phyloP scores from a whole-genome alignment of 2,113 vertebrate genomes.

The Malurus cyaneus region DNA sequence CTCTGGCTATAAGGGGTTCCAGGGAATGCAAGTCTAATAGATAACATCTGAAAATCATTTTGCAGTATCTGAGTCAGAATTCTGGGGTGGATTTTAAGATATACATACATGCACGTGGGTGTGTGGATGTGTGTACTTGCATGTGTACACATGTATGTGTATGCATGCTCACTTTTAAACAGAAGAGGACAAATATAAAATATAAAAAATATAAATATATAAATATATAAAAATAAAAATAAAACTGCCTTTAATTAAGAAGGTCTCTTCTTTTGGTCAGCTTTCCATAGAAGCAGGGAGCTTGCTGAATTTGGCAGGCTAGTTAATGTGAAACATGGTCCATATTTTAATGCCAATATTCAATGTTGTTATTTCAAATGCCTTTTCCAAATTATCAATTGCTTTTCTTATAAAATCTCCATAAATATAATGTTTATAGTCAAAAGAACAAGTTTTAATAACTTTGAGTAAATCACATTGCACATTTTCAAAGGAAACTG shows the following conservation, averaged over 20 bases:
- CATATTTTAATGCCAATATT: background rate
- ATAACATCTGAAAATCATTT: conserved; percentile 23
- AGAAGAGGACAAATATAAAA: background rate
- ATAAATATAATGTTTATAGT: background rate
- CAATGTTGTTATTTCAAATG: background rate
- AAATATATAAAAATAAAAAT: no score
- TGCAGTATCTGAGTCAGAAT: background rate
- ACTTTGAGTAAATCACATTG: background rate
- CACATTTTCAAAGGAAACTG: background rate
- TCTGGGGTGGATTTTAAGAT: background rate
- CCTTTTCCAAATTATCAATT: background rate
- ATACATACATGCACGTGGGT: background rate
- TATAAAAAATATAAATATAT: no score
- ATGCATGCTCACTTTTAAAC: background rate
- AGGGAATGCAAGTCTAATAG: background rate
- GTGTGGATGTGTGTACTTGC: background rate
- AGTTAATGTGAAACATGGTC: background rate
- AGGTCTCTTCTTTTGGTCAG: background rate
- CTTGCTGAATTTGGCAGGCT: background rate
- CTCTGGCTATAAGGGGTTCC: background rate
- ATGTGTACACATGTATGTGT: background rate
- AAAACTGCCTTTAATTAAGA: background rate
- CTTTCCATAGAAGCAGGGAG: background rate
- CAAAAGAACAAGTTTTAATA: background rate
- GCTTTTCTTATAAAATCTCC: background rate